Base-by-base conservation (phyloP, 2,888 invertebrate species). In the Loripinus fragilis region DNA sequence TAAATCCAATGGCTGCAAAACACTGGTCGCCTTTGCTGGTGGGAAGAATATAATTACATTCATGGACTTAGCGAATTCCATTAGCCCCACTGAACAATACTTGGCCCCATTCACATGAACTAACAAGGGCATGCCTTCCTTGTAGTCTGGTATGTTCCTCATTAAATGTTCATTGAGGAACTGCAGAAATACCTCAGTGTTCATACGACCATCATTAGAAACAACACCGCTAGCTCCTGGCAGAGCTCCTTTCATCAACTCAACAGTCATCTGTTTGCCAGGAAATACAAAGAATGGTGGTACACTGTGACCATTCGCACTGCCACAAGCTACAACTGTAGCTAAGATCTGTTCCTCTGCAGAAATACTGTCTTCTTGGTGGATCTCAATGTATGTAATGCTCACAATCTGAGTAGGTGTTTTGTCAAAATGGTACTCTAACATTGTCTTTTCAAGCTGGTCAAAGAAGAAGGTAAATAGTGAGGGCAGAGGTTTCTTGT, bases 211-310 rank as follows among this genome's bases (percentile, higher is more conserved):
- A 60, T 60, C 60, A 60, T 15, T 20, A 2, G 60, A 60, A 3
- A 60, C 60, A 17, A 60, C 60, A 2, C 60, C 60, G n/a, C 60
- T 60, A 2, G 60, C 23, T 10, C 60, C 60, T 17, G 60, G 33
- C 33, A 60, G 33, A 33, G 60, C 60, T 2, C 60, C 60, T 20
- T 60, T 60, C 60, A 60, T 60, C 17, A 60, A 33, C 2, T 33
- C 60, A 2, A 60, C 60, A 2, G 30, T 60, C 60, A 60, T 60
- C 33, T 60, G 30, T 33, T 60, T 33, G 3, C 60, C 60, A 2
- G 60, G 60, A 33, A 60, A 60, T 8, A 60, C 60, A 23, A 60
- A 60, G 60, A 60, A 60, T 17, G 60, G 60, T 17, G 60, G 60
- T 60, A 60, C 33, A 33, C 23, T 33, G 10, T 60, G 60, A 60